Evolutionary conservation across 2,113 vertebrate genomes (phyloP).

Genomic region (Pelecanoides urinatrix): DNA sequence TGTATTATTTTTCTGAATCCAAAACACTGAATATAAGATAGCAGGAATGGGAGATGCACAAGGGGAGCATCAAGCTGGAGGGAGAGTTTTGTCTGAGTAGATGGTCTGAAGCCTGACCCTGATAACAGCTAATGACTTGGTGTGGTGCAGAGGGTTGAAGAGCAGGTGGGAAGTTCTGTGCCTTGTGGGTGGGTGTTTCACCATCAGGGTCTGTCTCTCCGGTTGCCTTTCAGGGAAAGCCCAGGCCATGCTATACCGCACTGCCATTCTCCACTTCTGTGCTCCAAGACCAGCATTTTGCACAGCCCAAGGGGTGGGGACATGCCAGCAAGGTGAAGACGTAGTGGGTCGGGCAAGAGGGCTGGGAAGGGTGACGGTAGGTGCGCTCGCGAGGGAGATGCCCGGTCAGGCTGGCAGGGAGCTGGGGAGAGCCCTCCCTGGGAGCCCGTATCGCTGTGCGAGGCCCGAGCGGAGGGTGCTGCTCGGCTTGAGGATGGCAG

Average conservation of each 20-base stretch:
- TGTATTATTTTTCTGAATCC: not conserved
- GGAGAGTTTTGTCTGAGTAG: not conserved
- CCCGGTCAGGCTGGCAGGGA: accelerated
- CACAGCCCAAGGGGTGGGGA: not conserved
- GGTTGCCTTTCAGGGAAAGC: not conserved
- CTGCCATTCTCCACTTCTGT: not conserved
- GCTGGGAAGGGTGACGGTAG: not conserved
- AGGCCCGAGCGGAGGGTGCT: not conserved
- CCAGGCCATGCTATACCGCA: accelerated
- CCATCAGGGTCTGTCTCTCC: not conserved
- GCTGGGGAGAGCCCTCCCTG: not conserved
- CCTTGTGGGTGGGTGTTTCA: accelerated
- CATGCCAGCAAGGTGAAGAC: accelerated
- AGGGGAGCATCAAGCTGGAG: not conserved
- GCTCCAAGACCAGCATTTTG: not conserved
- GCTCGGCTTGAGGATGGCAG: not conserved
- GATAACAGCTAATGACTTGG: not conserved
- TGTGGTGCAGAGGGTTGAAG: not conserved
- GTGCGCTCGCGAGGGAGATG: accelerated
- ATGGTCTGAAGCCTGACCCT: not conserved
- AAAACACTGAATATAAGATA: not conserved
- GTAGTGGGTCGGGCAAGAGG: not conserved
- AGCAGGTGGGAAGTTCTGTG: not conserved
- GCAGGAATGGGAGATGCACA: not conserved
- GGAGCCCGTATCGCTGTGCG: accelerated